Percentiles rank a stretch among this genome's conserved stretches.
These are phyloP conservation scores for Cassiopea xamachana DNA, from an alignment of 30 jellyfish, hydroid and myxozoan species.

Conservation along the genomic window DNA sequence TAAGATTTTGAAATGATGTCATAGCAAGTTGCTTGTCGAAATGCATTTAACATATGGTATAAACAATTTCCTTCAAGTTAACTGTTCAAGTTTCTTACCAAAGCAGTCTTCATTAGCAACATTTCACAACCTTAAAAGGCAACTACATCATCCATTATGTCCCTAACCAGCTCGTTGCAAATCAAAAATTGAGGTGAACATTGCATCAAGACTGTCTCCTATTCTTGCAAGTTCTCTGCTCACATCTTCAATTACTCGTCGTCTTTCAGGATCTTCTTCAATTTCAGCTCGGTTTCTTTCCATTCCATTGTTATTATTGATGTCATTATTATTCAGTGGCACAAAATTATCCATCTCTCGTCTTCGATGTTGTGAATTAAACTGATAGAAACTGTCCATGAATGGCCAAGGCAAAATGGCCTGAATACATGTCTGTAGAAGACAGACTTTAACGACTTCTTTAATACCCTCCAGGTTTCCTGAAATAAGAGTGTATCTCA, in stretches of 20 bases:
- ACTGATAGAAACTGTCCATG: not conserved
- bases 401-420: constrained; percentile 56
- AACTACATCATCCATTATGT: not conserved
- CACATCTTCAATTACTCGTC: constrained; percentile 30
- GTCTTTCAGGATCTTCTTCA: constrained; percentile 23
- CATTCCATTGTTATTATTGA: constrained; percentile 22
- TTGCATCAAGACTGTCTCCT: constrained; percentile 34
- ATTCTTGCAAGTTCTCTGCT: constrained; percentile 55
- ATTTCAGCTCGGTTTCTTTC: not conserved
- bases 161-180: not conserved
- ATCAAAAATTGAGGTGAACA: not conserved
- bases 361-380: not conserved
- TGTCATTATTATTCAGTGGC: not conserved
- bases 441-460: constrained; percentile 28
- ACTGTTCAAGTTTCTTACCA: too few species aligned
- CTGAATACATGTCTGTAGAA: constrained; percentile 54
- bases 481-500: not conserved
- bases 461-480: constrained; percentile 59
- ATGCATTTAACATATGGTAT: too few species aligned
- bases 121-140: not conserved
- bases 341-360: not conserved
- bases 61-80: too few species aligned
- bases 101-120: not conserved
- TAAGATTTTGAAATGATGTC: too few species aligned
- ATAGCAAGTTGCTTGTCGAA: too few species aligned